Evolutionary conservation across 2,888 invertebrate species (phyloP).

Genomic region (Euzetes globulus): DNA sequence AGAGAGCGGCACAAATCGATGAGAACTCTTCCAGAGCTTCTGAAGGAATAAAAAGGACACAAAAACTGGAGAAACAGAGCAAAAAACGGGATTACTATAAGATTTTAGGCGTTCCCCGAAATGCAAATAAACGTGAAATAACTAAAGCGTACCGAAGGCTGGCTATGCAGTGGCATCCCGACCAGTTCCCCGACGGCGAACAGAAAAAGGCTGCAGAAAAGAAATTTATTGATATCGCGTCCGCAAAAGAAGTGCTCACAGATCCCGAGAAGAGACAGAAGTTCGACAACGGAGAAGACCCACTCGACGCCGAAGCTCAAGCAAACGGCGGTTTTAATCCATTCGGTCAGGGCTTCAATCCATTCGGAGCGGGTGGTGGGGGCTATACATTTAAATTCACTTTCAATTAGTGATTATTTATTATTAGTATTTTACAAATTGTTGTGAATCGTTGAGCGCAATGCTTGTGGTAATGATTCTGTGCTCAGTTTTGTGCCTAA

Average conservation of each 20-base stretch:
- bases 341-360: conserved; percentile 60
- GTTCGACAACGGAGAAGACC: conserved; percentile 93
- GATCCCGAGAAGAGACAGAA: conserved; percentile 73
- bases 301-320: conserved; percentile 82
- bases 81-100: conserved; percentile 95
- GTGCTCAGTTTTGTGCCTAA: conserved; percentile 15
- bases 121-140: conserved; percentile 85
- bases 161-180: conserved; percentile 98
- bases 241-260: conserved; percentile 87
- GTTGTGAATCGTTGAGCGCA: not conserved
- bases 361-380: conserved; percentile 55
- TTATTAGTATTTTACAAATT: not conserved
- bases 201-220: conserved; percentile 91
- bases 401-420: not conserved
- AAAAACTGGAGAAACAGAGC: conserved; percentile 83
- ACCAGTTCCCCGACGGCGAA: conserved; percentile 66
- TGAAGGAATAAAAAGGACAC: conserved; percentile 78
- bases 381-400: conserved; percentile 13
- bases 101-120: conserved; percentile 70
- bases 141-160: conserved; percentile 91
- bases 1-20: conserved; percentile 75
- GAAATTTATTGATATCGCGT: conserved; percentile 96
- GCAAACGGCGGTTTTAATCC: conserved; percentile 55
- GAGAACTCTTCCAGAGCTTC: conserved; percentile 69
- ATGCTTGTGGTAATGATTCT: not conserved